A percentile compares a stretch with the other conserved stretches of the same genome.
phyloP scores from a whole-genome alignment of 2,888 invertebrate species.

The Molorchus minor region DNA sequence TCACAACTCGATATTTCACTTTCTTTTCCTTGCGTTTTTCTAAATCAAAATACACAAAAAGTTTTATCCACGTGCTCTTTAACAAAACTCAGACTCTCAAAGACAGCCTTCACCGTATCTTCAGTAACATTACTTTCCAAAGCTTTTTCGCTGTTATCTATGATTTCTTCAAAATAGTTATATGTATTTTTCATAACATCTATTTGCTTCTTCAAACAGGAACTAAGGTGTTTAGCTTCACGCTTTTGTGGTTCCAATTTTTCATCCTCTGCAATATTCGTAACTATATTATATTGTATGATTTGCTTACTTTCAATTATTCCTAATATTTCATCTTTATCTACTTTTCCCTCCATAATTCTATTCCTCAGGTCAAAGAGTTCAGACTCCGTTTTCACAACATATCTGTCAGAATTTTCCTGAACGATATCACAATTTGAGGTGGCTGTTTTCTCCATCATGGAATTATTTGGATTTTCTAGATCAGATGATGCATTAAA shows the following conservation, averaged over 20 bases:
- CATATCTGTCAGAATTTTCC: too few relatives aligned
- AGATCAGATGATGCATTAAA: too few relatives aligned
- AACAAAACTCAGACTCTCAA: conserved; percentile 4
- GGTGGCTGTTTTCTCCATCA: too few relatives aligned
- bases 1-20: conserved; percentile 4
- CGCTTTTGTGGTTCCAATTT: background rate
- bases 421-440: too few relatives aligned
- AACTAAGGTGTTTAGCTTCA: background rate
- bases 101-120: background rate
- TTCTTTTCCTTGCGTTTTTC: background rate
- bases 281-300: background rate
- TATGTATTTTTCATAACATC: background rate
- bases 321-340: conserved; percentile 5
- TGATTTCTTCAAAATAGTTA: background rate
- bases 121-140: background rate
- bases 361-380: background rate
- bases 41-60: background rate
- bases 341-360: background rate
- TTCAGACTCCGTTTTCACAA: background rate
- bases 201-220: background rate
- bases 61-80: background rate
- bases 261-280: background rate
- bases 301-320: conserved; percentile 1
- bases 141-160: background rate
- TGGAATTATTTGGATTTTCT: too few relatives aligned